Evolutionary conservation across 2,888 invertebrate genomes (phyloP).

Genomic region (Cremastinae sp.): DNA sequence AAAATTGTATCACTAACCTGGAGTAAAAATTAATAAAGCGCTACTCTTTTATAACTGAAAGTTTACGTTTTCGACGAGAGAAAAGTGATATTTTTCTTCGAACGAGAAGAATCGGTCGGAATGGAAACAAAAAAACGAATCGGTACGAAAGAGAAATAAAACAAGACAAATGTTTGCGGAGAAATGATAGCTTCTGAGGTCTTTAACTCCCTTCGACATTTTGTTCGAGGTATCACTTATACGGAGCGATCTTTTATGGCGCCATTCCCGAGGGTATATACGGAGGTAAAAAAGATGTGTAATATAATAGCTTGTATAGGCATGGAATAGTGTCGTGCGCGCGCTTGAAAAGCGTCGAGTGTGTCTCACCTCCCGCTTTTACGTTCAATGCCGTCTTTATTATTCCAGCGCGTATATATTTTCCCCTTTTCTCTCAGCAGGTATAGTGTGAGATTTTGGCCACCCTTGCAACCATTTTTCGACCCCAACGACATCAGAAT

Average conservation of each 20-base stretch:
- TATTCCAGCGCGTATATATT: neutral
- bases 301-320: conserved; percentile 36
- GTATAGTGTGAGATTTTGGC: neutral
- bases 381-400: conserved; percentile 1
- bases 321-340: conserved; percentile 12
- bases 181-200: conserved; percentile 22
- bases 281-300: conserved; percentile 16
- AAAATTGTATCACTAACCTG: neutral
- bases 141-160: too few species aligned
- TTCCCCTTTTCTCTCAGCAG: neutral
- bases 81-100: neutral
- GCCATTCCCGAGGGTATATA: conserved; percentile 5
- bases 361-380: conserved; percentile 8
- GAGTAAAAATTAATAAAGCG: too few species aligned
- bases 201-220: conserved; percentile 35
- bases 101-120: neutral
- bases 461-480: neutral
- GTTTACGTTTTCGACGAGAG: neutral
- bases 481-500: neutral
- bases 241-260: conserved; percentile 43
- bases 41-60: neutral
- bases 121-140: neutral
- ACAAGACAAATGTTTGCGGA: conserved; percentile 30
- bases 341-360: neutral
- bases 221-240: conserved; percentile 6